A percentile compares a stretch with the other conserved stretches of the same genome.
These are phyloP conservation scores for Lipophrys pholis DNA, from an alignment of 2,113 vertebrate species.

Conservation along the genomic window DNA sequence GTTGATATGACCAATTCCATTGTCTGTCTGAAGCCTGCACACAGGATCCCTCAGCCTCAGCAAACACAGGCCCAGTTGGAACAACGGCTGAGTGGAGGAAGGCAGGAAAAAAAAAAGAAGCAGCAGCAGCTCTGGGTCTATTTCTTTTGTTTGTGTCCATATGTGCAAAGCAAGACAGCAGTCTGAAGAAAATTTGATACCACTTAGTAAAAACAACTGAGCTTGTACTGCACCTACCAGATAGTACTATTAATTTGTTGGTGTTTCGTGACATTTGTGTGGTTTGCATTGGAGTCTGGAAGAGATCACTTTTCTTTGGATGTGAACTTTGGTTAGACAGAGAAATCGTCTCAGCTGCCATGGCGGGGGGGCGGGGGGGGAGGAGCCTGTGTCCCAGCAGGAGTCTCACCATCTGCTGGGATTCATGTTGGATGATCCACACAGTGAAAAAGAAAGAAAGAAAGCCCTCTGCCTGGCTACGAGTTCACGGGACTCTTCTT, in stretches of 20 bases:
- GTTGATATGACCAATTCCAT: slow-evolving; percentile 49
- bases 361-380: too few species aligned
- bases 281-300: slow-evolving; percentile 55
- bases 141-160: slow-evolving; percentile 30
- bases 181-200: slow-evolving; percentile 34
- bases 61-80: slow-evolving; percentile 30
- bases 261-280: slow-evolving; percentile 73
- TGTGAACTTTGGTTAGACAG: slow-evolving; percentile 57
- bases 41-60: slow-evolving; percentile 26
- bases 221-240: slow-evolving; percentile 62
- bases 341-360: slow-evolving; percentile 39
- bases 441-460: background rate
- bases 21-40: slow-evolving; percentile 42
- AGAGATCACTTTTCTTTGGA: slow-evolving; percentile 41
- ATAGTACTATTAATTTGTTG: slow-evolving; percentile 53
- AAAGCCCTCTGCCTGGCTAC: slow-evolving; percentile 49
- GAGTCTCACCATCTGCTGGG: slow-evolving; percentile 43
- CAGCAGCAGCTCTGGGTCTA: background rate
- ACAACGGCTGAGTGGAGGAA: slow-evolving; percentile 26
- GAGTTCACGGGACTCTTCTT: slow-evolving; percentile 55
- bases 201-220: slow-evolving; percentile 34
- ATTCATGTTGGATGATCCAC: slow-evolving; percentile 49
- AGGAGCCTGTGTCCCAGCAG: too few species aligned
- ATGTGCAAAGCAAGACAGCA: slow-evolving; percentile 26
- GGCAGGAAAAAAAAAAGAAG: background rate